Evolutionary conservation across 2,888 invertebrate species (phyloP), one percentile per base, ranked within the genome.

Genomic region (Neocrepidodera transversa): DNA sequence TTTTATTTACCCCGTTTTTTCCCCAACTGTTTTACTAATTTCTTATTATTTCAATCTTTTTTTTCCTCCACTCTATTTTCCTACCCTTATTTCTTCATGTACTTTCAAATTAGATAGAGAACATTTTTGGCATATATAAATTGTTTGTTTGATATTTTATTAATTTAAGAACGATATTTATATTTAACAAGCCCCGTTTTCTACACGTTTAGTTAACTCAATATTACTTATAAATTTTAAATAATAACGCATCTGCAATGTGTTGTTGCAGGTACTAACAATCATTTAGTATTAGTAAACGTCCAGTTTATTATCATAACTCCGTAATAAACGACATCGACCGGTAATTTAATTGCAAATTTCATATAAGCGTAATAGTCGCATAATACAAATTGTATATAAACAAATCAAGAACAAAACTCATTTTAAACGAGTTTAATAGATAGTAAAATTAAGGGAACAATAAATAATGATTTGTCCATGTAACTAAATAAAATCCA

Each of bases 231-330:
- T 32, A 32, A 32, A 3, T 32, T n/a, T 32, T 32, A 32, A 32
- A 32, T 13, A 10, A 32, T 32, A 32, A 32, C 11, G 32, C 11
- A 32, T 4, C 13, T 11, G 32, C 32, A 32, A 32, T 32, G 32
- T 32, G 32, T 13, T 32, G 11, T 32, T 32, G 42, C 23, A 42
- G 42, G 42, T 42, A 42, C 20, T 42, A 42, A 42, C 42, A 23
- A 42, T 42, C 42, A 42, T 42, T 42, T 42, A 42, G n/a, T 42
- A 20, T 42, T 42, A 42, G 42, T 42, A 42, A 42, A 42, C 13
- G 42, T 42, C 42, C 20, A 20, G 7, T 42, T 42, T 42, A 42
- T 42, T 42, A 42, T 42, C 42, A 42, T 20, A 42, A 42, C 42
- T 42, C 42, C 23, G n/a, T 42, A 42, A 42, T 42, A 42, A 42